A percentile compares a stretch with the other conserved stretches of the same genome.
These are phyloP conservation scores for Muntiacus reevesi DNA, from an alignment of 2,113 vertebrate genomes.

Conservation along the genomic window DNA sequence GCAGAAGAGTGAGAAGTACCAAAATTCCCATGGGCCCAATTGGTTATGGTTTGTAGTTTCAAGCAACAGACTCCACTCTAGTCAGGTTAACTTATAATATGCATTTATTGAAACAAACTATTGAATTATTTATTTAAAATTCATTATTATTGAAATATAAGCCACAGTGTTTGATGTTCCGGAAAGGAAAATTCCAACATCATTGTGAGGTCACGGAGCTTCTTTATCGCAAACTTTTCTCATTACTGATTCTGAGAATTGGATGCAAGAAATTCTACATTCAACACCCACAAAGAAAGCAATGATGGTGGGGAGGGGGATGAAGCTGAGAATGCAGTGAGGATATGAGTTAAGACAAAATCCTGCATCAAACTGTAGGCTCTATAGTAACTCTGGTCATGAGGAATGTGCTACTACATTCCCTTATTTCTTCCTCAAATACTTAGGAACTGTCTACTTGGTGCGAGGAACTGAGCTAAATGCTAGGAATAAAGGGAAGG, in stretches of 20 bases:
- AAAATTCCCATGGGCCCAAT: too few relatives aligned
- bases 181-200: neutral
- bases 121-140: neutral
- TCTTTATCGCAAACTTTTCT: neutral
- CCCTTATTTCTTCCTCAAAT: neutral
- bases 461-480: neutral
- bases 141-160: neutral
- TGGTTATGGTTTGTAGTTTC: neutral
- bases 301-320: neutral
- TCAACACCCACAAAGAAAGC: neutral
- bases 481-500: neutral
- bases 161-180: neutral
- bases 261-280: neutral
- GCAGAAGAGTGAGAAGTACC: neutral
- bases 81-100: neutral
- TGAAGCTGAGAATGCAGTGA: neutral
- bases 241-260: neutral
- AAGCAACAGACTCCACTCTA: neutral
- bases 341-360: neutral
- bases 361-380: neutral
- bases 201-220: too few relatives aligned
- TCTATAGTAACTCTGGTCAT: neutral
- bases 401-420: neutral
- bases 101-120: neutral
- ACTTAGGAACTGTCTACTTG: neutral